Evolutionary conservation across 2,113 vertebrate genomes (phyloP).

Genomic region (Eira barbara): DNA sequence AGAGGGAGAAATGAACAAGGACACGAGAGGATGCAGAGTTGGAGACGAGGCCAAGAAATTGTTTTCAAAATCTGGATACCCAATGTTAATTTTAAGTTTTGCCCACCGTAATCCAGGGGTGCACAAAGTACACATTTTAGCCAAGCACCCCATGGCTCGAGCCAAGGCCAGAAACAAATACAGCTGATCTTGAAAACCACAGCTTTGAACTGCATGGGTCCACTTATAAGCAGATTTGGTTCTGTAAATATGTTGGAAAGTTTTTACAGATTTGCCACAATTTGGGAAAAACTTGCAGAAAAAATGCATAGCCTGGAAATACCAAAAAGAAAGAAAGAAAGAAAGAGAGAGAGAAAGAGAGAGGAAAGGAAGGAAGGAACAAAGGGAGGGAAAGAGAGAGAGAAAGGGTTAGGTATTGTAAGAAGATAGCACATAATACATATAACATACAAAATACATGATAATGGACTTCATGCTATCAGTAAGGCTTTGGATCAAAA

Average conservation of each 20-base stretch:
- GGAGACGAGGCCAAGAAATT: not conserved
- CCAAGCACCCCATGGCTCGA: not conserved
- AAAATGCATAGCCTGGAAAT: not conserved
- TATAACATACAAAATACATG: not conserved
- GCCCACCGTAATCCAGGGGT: not conserved
- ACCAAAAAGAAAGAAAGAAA: not conserved
- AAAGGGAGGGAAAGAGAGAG: not conserved
- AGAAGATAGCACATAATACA: not conserved
- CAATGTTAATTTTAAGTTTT: not conserved
- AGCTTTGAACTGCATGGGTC: not conserved
- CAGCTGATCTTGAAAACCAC: not conserved
- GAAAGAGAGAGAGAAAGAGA: not conserved
- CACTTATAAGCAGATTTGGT: not conserved
- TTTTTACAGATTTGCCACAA: not conserved
- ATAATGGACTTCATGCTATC: not conserved
- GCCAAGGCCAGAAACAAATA: conserved; percentile 34
- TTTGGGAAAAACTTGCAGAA: not conserved
- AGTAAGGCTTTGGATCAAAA: not conserved
- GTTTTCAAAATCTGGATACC: not conserved
- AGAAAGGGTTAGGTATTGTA: not conserved
- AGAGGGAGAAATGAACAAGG: not conserved
- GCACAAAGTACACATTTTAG: not conserved
- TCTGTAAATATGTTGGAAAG: not conserved
- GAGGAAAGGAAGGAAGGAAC: not conserved
- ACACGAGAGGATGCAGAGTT: not conserved